Evolutionary conservation across 2,888 invertebrate species (phyloP).

Genomic region (Neoaliturus tenellus): DNA sequence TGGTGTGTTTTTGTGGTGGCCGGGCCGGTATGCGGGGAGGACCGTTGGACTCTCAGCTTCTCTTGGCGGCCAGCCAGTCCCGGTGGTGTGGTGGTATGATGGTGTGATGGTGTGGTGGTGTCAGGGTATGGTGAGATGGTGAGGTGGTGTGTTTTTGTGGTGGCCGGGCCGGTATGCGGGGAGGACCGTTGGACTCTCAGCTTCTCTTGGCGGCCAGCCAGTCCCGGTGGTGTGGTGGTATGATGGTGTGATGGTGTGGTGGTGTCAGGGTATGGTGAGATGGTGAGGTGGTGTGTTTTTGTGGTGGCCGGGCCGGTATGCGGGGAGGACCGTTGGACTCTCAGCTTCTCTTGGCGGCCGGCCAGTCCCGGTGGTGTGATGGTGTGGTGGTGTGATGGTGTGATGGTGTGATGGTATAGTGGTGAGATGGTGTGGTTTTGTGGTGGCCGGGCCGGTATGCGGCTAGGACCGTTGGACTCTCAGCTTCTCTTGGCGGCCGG

Average conservation of each 20-base stretch:
- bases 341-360: neutral
- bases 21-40: constrained; percentile 8
- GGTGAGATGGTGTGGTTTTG: too few species aligned
- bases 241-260: too few species aligned
- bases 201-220: constrained; percentile 8
- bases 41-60: constrained; percentile 31
- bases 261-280: too few species aligned
- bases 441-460: constrained; percentile 5
- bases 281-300: too few species aligned
- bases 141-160: too few species aligned
- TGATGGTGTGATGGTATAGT: too few species aligned
- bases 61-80: neutral
- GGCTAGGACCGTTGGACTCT: constrained; percentile 32
- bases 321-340: constrained; percentile 34
- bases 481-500: neutral
- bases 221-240: too few species aligned
- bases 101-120: too few species aligned
- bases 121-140: too few species aligned
- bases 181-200: constrained; percentile 35
- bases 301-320: constrained; percentile 5
- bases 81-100: too few species aligned
- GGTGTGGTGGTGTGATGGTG: too few species aligned
- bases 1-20: neutral
- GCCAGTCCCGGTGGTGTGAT: constrained; percentile 23
- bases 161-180: constrained; percentile 6